Percentiles rank a stretch among this genome's conserved stretches.
Conservation (phyloP, 2,797 vertebrate species). For the Anabas testudineus region DNA sequence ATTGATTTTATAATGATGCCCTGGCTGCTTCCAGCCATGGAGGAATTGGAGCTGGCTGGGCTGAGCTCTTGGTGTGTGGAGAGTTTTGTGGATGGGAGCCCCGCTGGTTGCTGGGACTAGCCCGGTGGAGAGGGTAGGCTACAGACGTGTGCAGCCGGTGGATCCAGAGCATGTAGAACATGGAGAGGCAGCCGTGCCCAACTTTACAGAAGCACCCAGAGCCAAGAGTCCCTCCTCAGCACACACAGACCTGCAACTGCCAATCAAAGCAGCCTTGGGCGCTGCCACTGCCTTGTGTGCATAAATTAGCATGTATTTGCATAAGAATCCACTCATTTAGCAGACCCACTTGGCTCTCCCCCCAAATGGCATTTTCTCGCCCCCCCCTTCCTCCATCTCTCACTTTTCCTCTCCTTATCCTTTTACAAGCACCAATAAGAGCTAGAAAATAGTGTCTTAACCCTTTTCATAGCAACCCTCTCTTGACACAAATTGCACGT, state of each 20-base stretch:
- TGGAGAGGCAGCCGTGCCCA: slow-evolving; percentile 76
- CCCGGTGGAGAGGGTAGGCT: slow-evolving; percentile 68
- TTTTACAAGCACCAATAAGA: slow-evolving; percentile 80
- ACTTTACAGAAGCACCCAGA: slow-evolving; percentile 80
- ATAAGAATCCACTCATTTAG: slow-evolving; percentile 86
- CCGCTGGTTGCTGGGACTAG: slow-evolving; percentile 62
- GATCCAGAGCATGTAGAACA: slow-evolving; percentile 80
- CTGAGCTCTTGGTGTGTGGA: slow-evolving; percentile 73
- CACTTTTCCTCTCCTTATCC: slow-evolving; percentile 80
- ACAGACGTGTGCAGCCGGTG: slow-evolving; percentile 68
- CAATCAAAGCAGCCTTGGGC: slow-evolving; percentile 87
- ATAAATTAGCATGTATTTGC: slow-evolving; percentile 90
- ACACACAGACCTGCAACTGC: slow-evolving; percentile 86
- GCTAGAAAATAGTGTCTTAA: slow-evolving; percentile 79
- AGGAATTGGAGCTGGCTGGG: slow-evolving; percentile 80
- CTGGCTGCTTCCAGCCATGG: slow-evolving; percentile 77
- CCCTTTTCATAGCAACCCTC: slow-evolving; percentile 71
- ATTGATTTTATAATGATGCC: slow-evolving; percentile 86
- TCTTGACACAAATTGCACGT: slow-evolving; percentile 76
- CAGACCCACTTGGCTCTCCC: slow-evolving; percentile 82
- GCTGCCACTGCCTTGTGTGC: slow-evolving; percentile 83
- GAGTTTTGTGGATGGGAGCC: slow-evolving; percentile 74
- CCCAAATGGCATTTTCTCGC: slow-evolving; percentile 85
- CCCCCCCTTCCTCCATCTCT: slow-evolving; percentile 70
- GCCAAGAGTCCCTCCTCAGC: slow-evolving; percentile 79